Evolutionary conservation across 2,888 invertebrate species (phyloP), one percentile per base, ranked within the genome.

Genomic region (Slavum lentiscoides): DNA sequence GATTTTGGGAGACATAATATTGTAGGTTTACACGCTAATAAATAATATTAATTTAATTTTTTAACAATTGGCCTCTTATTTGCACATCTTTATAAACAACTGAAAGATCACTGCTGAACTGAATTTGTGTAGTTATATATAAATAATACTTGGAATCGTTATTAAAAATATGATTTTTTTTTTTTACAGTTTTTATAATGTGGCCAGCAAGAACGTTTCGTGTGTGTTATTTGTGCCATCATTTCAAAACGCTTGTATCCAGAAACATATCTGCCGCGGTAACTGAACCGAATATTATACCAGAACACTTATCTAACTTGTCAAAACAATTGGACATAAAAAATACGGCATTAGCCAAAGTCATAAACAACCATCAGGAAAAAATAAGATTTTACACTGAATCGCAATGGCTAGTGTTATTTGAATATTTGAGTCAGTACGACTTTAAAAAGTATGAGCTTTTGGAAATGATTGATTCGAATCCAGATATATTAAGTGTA

Each of bases 381-480:
- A 80, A 80, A 58, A 72, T 80, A 19, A 43, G 39, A 64, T 64
- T 61, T 15, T 64, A 66, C 30, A 8, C 58, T 19, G 64, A 70
- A 58, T 66, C 64, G 13, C 55, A 21, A 6, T 80, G 80, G 80
- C 15, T 66, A 17, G 64, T 49, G 23, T 21, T 80, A 23, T 80
- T 80, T 43, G 55, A 72, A 21, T 80, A 80, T 80, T 72, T 80
- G 21, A 72, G 7, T 4, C 80, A 80, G 30, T 80, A 80, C 23
- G 80, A 80, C 19, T 72, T 80, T 72, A 72, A 80, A 43, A 13
- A 49, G 23, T 64, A 72, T 30, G 72, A 80, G 1, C 55, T 80
- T 80, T 17, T 80, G 64, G 80, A 80, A 19, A 80, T 80, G 55
- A 30, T 80, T 55, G 64, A 80, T 72, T 80, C 80, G 43, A 62